Evolutionary conservation across 1,140 invertebrate genomes (phyloP).

Genomic region (Piezodorus guildinii): DNA sequence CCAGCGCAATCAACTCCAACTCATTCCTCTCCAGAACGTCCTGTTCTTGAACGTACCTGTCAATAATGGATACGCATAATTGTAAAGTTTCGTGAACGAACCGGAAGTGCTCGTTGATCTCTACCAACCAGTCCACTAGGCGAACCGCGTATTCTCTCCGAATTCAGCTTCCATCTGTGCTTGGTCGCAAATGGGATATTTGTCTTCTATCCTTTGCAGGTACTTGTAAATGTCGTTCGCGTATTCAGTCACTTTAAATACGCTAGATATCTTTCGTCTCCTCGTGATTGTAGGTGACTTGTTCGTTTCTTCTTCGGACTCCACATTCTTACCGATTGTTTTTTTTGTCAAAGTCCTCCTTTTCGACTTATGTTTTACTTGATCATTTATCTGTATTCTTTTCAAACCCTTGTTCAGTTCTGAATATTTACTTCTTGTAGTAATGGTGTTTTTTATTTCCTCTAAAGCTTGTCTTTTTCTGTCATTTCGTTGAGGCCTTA

Average conservation of each 20-base stretch:
- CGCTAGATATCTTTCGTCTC: background rate
- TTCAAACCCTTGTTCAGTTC: background rate
- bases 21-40: constrained; percentile 47
- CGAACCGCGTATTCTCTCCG: constrained; percentile 33
- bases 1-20: constrained; percentile 81
- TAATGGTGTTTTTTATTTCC: constrained; percentile 1
- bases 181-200: constrained; percentile 21
- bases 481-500: background rate
- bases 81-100: constrained; percentile 80
- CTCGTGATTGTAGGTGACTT: background rate
- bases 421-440: background rate
- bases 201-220: constrained; percentile 1
- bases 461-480: background rate
- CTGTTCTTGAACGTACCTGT: constrained; percentile 70
- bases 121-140: constrained; percentile 88
- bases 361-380: too few species aligned
- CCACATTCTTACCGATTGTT: too few species aligned
- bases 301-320: too few species aligned
- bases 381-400: background rate
- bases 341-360: too few species aligned
- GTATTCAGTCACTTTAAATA: constrained; percentile 1
- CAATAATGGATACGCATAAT: constrained; percentile 74
- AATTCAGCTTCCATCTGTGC: background rate
- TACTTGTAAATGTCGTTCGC: constrained; percentile 1
- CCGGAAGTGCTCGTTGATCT: constrained; percentile 78